Percentiles rank a stretch among this genome's conserved stretches.
phyloP scores from a whole-genome alignment of 2,113 vertebrate genomes.

The Nothocercus nigrocapillus region DNA sequence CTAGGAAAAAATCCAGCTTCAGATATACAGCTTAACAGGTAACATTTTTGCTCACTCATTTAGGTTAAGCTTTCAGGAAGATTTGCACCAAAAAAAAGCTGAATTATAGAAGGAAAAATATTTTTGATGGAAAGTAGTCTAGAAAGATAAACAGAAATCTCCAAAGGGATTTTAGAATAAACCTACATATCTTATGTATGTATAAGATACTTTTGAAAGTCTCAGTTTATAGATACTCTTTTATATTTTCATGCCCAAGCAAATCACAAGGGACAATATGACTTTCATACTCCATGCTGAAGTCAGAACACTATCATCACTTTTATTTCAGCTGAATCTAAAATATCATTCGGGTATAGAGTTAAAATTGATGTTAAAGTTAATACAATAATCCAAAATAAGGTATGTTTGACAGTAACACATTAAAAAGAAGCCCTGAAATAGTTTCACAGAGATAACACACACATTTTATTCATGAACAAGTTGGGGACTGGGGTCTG shows the following conservation, averaged over 20 bases:
- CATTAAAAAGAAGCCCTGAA: background rate
- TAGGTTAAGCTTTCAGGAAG: background rate
- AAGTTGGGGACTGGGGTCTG: rapidly evolving
- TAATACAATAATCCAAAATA: background rate
- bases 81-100: background rate
- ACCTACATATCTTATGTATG: background rate
- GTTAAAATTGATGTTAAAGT: background rate
- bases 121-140: background rate
- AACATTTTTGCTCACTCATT: background rate
- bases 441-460: background rate
- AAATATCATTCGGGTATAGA: background rate
- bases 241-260: background rate
- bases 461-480: background rate
- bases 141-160: background rate
- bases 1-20: background rate
- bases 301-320: background rate
- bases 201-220: background rate
- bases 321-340: background rate
- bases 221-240: background rate
- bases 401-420: background rate
- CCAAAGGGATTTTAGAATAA: background rate
- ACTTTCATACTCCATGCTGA: background rate
- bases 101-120: background rate
- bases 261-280: background rate
- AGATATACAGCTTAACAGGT: background rate